phyloP scores from a whole-genome alignment of 2,888 invertebrate species.

The Rhamnusium bicolor region DNA sequence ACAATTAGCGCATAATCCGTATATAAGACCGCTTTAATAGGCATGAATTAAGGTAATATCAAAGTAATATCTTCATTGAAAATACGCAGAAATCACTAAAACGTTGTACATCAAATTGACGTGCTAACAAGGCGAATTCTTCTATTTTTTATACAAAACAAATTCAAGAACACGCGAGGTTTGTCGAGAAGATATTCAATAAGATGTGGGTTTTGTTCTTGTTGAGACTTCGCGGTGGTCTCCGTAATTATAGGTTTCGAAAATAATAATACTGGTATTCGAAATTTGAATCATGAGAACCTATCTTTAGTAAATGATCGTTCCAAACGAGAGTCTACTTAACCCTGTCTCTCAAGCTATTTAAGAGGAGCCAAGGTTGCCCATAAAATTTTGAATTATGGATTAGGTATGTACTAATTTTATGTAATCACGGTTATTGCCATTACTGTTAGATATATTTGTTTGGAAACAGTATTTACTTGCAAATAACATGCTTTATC shows the following conservation, averaged over 20 bases:
- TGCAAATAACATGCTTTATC: too few relatives aligned
- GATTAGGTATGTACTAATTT: constrained; percentile 29
- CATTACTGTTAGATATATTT: background rate
- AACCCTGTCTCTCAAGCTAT: constrained; percentile 40
- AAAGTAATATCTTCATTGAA: constrained; percentile 56
- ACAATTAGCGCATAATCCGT: background rate
- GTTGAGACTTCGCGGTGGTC: constrained; percentile 68
- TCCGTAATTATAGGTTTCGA: constrained; percentile 68
- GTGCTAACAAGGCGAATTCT: constrained; percentile 58
- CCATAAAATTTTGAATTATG: constrained; percentile 30
- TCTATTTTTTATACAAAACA: constrained; percentile 48
- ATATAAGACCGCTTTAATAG: background rate
- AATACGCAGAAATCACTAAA: constrained; percentile 49
- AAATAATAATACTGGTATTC: constrained; percentile 69
- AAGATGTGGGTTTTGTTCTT: constrained; percentile 60
- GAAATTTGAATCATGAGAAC: constrained; percentile 69
- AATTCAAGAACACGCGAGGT: constrained; percentile 56
- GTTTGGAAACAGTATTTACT: background rate
- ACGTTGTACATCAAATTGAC: constrained; percentile 46
- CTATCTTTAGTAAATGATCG: constrained; percentile 67
- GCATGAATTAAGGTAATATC: too few relatives aligned
- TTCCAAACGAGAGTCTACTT: constrained; percentile 64
- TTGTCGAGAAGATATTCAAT: constrained; percentile 51
- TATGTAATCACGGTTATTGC: background rate
- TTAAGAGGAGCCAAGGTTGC: constrained; percentile 39